These are phyloP conservation scores for Lasioglossum lativentre DNA, from an alignment of 2,888 invertebrate genomes.

Conservation along the genomic window DNA sequence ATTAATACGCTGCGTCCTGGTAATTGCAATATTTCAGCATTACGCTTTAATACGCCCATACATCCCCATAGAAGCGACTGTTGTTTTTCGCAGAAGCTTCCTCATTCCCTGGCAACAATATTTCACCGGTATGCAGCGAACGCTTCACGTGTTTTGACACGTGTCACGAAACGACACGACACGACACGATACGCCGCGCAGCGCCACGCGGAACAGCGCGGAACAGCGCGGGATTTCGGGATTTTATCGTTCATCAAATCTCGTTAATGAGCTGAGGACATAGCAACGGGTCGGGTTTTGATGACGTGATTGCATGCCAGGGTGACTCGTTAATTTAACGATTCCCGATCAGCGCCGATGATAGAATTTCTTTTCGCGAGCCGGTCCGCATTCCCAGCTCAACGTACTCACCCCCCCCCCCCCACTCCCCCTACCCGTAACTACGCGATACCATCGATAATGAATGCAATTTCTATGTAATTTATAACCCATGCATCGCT, in stretches of 20 bases:
- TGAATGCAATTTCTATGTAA: slow-evolving; percentile 10
- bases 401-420: neutral
- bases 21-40: slow-evolving; percentile 49
- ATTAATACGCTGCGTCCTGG: slow-evolving; percentile 9
- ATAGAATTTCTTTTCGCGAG: slow-evolving; percentile 34
- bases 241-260: slow-evolving; percentile 57
- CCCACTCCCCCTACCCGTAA: neutral
- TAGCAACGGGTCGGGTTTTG: slow-evolving; percentile 30
- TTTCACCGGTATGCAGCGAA: slow-evolving; percentile 18
- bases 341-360: slow-evolving; percentile 28
- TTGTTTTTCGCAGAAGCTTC: slow-evolving; percentile 29
- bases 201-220: neutral
- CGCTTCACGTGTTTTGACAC: slow-evolving; percentile 41
- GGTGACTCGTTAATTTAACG: slow-evolving; percentile 38
- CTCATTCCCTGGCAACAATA: slow-evolving; percentile 17
- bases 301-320: slow-evolving; percentile 32
- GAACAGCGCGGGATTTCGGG: neutral
- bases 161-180: slow-evolving; percentile 12
- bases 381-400: neutral
- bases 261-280: slow-evolving; percentile 50
- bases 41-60: slow-evolving; percentile 37
- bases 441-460: slow-evolving; percentile 6
- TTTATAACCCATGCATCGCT: neutral
- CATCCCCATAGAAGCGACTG: slow-evolving; percentile 32
- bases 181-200: neutral